Conservation (phyloP, 2,797 vertebrate species). For the Enteromius paludinosus region DNA sequence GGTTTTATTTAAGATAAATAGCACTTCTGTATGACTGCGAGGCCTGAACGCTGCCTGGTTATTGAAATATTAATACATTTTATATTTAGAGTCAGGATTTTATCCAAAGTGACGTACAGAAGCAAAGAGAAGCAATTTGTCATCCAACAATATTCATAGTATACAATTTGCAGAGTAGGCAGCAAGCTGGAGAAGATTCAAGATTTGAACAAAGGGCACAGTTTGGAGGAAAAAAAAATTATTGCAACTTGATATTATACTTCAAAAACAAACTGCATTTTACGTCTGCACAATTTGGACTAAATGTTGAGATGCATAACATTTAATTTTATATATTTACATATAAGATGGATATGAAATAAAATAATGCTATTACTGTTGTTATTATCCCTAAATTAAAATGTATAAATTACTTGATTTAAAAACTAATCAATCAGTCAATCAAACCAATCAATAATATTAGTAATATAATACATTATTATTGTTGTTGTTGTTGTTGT, state of each 20-base stretch:
- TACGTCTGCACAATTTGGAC: background rate
- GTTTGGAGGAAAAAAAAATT: background rate
- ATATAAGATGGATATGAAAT: too few relatives aligned
- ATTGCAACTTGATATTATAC: background rate
- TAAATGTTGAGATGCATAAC: background rate
- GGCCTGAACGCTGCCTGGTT: background rate
- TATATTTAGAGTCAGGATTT: background rate
- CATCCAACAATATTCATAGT: background rate
- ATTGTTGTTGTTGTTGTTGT: background rate
- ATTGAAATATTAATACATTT: constrained; percentile 18
- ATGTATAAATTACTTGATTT: too few relatives aligned
- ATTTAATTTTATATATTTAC: background rate
- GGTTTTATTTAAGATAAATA: constrained; percentile 28
- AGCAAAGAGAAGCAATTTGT: background rate
- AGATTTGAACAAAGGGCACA: too few relatives aligned
- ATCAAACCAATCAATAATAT: too few relatives aligned
- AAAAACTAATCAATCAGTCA: too few relatives aligned
- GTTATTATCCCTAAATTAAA: too few relatives aligned
- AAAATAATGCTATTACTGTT: too few relatives aligned
- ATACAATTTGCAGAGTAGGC: background rate
- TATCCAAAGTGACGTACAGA: background rate
- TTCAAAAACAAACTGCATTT: background rate
- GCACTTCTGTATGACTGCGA: background rate
- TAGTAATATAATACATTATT: too few relatives aligned
- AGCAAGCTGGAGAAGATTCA: background rate